These are phyloP conservation scores for Glossophaga mutica DNA, from an alignment of 2,797 vertebrate genomes.

Conservation along the genomic window DNA sequence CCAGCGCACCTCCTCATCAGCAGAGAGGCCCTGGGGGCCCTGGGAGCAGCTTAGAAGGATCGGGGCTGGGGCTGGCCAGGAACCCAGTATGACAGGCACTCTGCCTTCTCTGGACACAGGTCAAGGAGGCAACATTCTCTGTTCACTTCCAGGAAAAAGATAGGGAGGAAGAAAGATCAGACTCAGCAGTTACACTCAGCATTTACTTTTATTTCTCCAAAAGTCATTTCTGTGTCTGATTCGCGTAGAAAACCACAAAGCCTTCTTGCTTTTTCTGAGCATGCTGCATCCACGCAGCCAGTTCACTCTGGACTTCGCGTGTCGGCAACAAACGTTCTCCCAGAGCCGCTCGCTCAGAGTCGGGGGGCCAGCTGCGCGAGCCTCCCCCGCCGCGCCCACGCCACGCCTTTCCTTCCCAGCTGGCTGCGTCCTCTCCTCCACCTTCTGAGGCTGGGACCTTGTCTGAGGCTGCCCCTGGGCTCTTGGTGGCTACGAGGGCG, in stretches of 20 bases:
- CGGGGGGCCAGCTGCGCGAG: fast-evolving
- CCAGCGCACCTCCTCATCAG: not conserved
- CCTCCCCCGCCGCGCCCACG: not conserved
- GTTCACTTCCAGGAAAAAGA: not conserved
- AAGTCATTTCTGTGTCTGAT: not conserved
- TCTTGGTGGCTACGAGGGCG: not conserved
- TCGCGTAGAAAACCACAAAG: not conserved
- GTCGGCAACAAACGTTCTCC: not conserved
- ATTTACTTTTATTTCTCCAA: conserved; percentile 37
- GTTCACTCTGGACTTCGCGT: fast-evolving
- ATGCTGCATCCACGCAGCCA: fast-evolving
- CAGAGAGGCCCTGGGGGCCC: fast-evolving
- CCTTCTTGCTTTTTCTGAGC: not conserved
- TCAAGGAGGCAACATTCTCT: not conserved
- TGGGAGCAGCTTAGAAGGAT: not conserved
- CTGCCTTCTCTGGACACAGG: not conserved
- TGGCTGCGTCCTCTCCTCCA: not conserved
- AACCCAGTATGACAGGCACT: not conserved
- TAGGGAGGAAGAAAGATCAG: not conserved
- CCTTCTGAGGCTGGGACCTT: not conserved
- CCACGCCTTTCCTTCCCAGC: not conserved
- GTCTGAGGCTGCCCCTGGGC: not conserved
- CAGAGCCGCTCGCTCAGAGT: not conserved
- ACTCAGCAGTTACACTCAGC: not conserved
- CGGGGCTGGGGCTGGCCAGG: not conserved